A percentile compares a stretch with the other conserved stretches of the same genome.
Conservation (phyloP, 2,888 invertebrate species). For the Gymnoscelis rufifasciata region DNA sequence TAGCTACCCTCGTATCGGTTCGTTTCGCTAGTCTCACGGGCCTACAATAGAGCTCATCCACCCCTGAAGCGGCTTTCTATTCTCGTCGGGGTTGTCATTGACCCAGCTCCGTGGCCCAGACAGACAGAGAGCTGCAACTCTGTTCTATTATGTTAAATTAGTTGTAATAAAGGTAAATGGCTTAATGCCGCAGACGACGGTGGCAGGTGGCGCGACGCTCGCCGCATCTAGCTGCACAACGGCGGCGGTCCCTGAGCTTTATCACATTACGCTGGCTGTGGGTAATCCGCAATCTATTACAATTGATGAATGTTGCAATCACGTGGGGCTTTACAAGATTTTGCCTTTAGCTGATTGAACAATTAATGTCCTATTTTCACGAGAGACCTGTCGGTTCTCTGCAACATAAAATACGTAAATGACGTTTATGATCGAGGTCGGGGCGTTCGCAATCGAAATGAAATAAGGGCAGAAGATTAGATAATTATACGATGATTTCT, state of each 20-base stretch:
- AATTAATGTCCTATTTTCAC: constrained; percentile 30
- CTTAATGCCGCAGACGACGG: constrained; percentile 50
- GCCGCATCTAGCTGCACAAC: constrained; percentile 30
- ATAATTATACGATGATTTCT: constrained; percentile 5
- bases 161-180: constrained; percentile 64
- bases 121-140: constrained; percentile 49
- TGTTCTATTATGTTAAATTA: constrained; percentile 57
- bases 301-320: constrained; percentile 21
- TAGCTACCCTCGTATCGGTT: constrained; percentile 26
- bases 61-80: constrained; percentile 68
- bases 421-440: constrained; percentile 27
- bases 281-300: constrained; percentile 24
- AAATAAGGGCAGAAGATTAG: constrained; percentile 16
- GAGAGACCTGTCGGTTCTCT: constrained; percentile 24
- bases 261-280: constrained; percentile 30
- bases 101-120: constrained; percentile 62
- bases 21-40: constrained; percentile 36
- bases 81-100: constrained; percentile 71
- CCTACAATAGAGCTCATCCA: constrained; percentile 62
- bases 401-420: constrained; percentile 27
- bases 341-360: constrained; percentile 30
- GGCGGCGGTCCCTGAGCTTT: constrained; percentile 28
- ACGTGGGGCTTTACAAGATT: constrained; percentile 25
- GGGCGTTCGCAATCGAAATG: constrained; percentile 22
- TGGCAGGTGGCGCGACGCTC: constrained; percentile 42